Evolutionary conservation across 1,140 invertebrate species (phyloP).

Genomic region (Drosophila erecta): DNA sequence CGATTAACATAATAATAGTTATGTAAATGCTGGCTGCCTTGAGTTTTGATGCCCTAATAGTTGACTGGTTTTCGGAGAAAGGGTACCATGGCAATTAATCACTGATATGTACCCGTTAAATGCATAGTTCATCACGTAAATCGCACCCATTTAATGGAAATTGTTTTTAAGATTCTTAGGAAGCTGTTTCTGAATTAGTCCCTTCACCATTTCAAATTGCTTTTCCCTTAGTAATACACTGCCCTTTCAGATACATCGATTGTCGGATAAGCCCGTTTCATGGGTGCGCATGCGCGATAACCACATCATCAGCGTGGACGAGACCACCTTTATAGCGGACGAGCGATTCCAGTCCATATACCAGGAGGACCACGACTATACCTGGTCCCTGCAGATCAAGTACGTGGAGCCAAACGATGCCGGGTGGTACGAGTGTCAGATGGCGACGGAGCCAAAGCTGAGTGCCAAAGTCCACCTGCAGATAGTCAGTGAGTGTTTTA

Average conservation of each 20-base stretch:
- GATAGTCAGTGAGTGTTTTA: constrained; percentile 87
- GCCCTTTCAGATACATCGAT: constrained; percentile 87
- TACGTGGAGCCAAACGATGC: constrained; percentile 87
- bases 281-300: constrained; percentile 95
- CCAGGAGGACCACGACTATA: constrained; percentile 90
- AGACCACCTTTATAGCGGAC: constrained; percentile 93
- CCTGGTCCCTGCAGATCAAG: constrained; percentile 95
- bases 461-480: constrained; percentile 88
- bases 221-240: too few relatives aligned
- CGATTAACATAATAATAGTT: constrained; percentile 48
- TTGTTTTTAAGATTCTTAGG: too few relatives aligned
- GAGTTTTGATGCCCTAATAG: constrained; percentile 1
- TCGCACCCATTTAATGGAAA: too few relatives aligned
- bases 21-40: constrained; percentile 15
- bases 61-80: neutral
- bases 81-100: neutral
- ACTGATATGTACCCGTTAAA: neutral
- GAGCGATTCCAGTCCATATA: constrained; percentile 93
- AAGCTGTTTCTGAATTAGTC: too few relatives aligned
- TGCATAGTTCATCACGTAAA: too few relatives aligned
- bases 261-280: constrained; percentile 95
- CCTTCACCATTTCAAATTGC: too few relatives aligned
- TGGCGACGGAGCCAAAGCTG: constrained; percentile 89
- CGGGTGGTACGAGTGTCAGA: constrained; percentile 91
- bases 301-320: constrained; percentile 95